Conservation (phyloP, 2,888 invertebrate species). For the Cybosia mesomella region DNA sequence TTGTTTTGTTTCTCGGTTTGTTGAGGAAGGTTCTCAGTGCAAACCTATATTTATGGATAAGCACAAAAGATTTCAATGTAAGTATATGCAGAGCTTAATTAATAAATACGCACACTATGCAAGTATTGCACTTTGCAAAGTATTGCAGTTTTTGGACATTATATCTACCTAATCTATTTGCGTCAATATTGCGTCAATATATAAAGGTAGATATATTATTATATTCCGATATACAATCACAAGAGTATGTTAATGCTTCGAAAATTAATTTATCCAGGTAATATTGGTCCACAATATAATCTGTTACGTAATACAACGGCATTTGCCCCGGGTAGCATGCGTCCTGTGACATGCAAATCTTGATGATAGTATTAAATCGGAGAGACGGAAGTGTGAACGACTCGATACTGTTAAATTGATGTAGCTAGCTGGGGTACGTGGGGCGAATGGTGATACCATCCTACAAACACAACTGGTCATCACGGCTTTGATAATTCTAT, state of each 20-base stretch:
- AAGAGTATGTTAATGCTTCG: slow-evolving; percentile 54
- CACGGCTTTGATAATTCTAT: slow-evolving; percentile 70
- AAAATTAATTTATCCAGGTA: slow-evolving; percentile 68
- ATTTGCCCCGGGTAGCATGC: slow-evolving; percentile 67
- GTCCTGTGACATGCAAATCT: slow-evolving; percentile 86
- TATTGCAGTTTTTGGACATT: not conserved
- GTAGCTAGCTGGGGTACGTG: slow-evolving; percentile 75
- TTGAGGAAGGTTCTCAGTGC: too few species aligned
- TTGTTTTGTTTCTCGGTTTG: too few species aligned
- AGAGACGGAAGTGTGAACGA: slow-evolving; percentile 71
- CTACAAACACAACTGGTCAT: slow-evolving; percentile 57
- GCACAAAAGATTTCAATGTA: too few species aligned
- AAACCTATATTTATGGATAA: too few species aligned
- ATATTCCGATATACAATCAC: slow-evolving; percentile 31
- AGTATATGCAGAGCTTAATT: too few species aligned
- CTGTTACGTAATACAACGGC: slow-evolving; percentile 68
- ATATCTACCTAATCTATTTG: not conserved
- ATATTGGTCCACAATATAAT: slow-evolving; percentile 67
- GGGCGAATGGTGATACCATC: slow-evolving; percentile 57
- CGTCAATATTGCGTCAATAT: slow-evolving; percentile 19
- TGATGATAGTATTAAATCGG: slow-evolving; percentile 84
- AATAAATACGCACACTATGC: too few species aligned
- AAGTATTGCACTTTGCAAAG: too few species aligned
- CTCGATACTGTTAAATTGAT: slow-evolving; percentile 74
- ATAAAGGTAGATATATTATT: slow-evolving; percentile 37